Percentiles rank a stretch among this genome's conserved stretches.
Evolutionary conservation across 2,797 vertebrate genomes (phyloP).

Genomic region (Carcharodon carcharias): DNA sequence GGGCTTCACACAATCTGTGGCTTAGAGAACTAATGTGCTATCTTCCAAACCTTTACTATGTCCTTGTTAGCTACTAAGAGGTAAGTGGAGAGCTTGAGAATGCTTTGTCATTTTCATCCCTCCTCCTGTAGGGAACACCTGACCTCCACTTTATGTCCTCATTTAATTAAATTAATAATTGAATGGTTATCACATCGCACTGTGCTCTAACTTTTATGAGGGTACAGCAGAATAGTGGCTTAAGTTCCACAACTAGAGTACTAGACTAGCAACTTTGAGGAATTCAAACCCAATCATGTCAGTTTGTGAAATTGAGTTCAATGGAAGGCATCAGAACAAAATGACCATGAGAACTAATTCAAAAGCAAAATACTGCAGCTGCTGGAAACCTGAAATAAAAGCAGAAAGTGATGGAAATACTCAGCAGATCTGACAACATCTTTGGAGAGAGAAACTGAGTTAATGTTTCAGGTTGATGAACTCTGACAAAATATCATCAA

Average conservation of each 20-base stretch:
- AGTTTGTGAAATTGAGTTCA: background rate
- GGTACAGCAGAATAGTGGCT: background rate
- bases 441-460: too few relatives aligned
- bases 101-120: background rate
- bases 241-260: background rate
- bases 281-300: background rate
- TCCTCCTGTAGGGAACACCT: background rate
- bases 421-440: too few relatives aligned
- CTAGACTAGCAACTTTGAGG: background rate
- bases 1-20: background rate
- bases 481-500: too few relatives aligned
- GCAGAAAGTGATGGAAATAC: too few relatives aligned
- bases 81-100: background rate
- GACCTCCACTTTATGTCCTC: background rate
- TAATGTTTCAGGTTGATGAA: too few relatives aligned
- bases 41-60: background rate
- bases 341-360: background rate
- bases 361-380: too few relatives aligned
- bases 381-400: too few relatives aligned
- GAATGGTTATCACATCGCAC: background rate
- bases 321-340: background rate
- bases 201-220: background rate
- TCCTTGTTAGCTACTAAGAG: background rate
- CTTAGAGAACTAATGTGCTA: background rate
- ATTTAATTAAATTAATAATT: background rate